A percentile compares a stretch with the other conserved stretches of the same genome.
phyloP scores from a whole-genome alignment of 1,140 invertebrate genomes.

The Spodoptera frugiperda region DNA sequence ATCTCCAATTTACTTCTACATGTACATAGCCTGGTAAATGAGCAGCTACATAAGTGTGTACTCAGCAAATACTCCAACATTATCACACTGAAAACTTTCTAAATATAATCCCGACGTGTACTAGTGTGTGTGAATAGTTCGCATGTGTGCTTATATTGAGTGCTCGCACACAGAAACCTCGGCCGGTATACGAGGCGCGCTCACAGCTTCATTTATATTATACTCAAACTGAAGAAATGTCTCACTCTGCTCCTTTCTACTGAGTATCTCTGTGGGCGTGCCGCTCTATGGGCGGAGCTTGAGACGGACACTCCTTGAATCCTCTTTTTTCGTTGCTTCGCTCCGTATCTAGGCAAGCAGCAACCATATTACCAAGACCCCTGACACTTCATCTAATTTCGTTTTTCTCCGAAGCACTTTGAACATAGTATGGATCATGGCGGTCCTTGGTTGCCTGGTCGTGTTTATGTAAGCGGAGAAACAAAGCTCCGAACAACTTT shows the following conservation, averaged over 20 bases:
- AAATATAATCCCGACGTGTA: not conserved
- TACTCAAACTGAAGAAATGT: constrained; percentile 75
- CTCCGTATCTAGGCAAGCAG: constrained; percentile 78
- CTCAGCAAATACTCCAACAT: constrained; percentile 11
- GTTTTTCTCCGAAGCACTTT: constrained; percentile 15
- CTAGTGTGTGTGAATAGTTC: constrained; percentile 14
- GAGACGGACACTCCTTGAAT: constrained; percentile 81
- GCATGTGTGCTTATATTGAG: constrained; percentile 23
- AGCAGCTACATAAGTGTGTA: constrained; percentile 1
- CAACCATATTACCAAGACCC: constrained; percentile 72
- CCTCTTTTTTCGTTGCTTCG: constrained; percentile 80
- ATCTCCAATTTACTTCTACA: constrained; percentile 42
- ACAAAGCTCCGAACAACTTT: constrained; percentile 83
- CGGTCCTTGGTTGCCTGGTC: constrained; percentile 67
- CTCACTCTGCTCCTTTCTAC: constrained; percentile 68
- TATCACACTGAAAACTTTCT: constrained; percentile 29
- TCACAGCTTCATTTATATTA: constrained; percentile 56
- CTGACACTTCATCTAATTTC: constrained; percentile 55
- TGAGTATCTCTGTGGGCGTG: constrained; percentile 78
- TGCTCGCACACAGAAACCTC: constrained; percentile 8
- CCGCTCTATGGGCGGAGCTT: constrained; percentile 72
- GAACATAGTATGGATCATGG: constrained; percentile 17
- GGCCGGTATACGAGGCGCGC: constrained; percentile 18
- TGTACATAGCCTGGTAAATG: constrained; percentile 35
- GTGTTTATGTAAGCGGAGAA: constrained; percentile 80